Evolutionary conservation across 2,888 invertebrate species (phyloP), one percentile per base, ranked within the genome.

Genomic region (Agrotis exclamationis): DNA sequence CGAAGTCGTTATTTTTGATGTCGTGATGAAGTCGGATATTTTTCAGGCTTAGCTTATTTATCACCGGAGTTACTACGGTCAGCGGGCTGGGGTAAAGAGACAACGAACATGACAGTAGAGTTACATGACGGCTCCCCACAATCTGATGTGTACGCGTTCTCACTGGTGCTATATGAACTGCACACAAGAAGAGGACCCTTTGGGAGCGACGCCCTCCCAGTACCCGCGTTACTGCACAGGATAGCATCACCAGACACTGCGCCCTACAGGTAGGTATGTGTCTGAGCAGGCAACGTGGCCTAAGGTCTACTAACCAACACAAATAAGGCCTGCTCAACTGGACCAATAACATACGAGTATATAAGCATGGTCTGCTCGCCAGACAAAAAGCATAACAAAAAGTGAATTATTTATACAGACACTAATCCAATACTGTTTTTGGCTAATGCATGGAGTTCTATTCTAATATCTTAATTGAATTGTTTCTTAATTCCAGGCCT

Each of bases 151-250:
- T 98, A 98, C 91, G 98, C 98, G 1, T 99, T 99, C 91, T 98
- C 97, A 0, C 97, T 99, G 62, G 97, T 99, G 63, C 95, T 99
- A 58, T 99, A 98, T 91, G 99, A 99, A 93, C 96, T 99, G 82
- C 98, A 99, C 89, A 97, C 98, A 18, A 96, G 99, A 0, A 97
- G 97, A 74, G 99, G 99, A 0, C 99, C 99, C 0, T 99, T 98
- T 89, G 98, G 98, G 0, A 96, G 96, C 18, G 97, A 97, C 82
- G 96, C 98, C 1, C 97, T 97, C 0, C 96, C 97, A 0, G 96
- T 97, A 80, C 98, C 98, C 86, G 77, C 91, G 80, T 96, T 98
- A 74, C 91, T 98, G 59, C 96, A 97, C 64, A 96, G 96, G 76
- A 91, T 98, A 58, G 97, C 97, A 59, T 91, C 95, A 47, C 95